Percentiles rank a stretch among this genome's conserved stretches.
Evolutionary conservation across 2,113 vertebrate genomes (phyloP).

Genomic region (Laticauda colubrina): DNA sequence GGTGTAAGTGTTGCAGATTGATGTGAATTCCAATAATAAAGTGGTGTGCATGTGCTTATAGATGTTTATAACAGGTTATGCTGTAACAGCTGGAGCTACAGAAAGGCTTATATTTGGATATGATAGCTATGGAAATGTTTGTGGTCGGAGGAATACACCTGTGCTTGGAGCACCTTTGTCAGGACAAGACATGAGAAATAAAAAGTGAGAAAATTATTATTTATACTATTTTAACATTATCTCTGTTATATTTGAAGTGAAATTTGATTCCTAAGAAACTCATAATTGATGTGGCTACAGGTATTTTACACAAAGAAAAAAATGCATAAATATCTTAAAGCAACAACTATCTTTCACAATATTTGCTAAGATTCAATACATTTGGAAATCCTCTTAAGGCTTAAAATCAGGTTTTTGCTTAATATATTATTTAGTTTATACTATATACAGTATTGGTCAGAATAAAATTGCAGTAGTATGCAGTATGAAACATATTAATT

Average conservation of each 20-base stretch:
- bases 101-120: constrained; percentile 77
- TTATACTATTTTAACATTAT: constrained; percentile 1
- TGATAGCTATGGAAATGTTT: constrained; percentile 79
- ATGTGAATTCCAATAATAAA: constrained; percentile 27
- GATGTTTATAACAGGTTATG: constrained; percentile 77
- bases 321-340: background rate
- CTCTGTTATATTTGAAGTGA: background rate
- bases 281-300: background rate
- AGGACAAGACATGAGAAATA: constrained; percentile 77
- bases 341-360: background rate
- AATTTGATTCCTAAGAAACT: background rate
- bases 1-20: background rate
- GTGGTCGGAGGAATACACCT: constrained; percentile 74
- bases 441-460: background rate
- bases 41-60: constrained; percentile 38
- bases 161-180: constrained; percentile 75
- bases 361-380: background rate
- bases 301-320: background rate
- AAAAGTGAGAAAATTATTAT: constrained; percentile 67
- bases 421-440: background rate
- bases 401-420: background rate
- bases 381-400: background rate
- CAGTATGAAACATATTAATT: constrained; percentile 5
- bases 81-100: constrained; percentile 69
- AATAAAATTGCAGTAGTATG: background rate